A percentile compares a stretch with the other conserved stretches of the same genome.
phyloP scores from a whole-genome alignment of 2,113 vertebrate species.

The Solea senegalensis region DNA sequence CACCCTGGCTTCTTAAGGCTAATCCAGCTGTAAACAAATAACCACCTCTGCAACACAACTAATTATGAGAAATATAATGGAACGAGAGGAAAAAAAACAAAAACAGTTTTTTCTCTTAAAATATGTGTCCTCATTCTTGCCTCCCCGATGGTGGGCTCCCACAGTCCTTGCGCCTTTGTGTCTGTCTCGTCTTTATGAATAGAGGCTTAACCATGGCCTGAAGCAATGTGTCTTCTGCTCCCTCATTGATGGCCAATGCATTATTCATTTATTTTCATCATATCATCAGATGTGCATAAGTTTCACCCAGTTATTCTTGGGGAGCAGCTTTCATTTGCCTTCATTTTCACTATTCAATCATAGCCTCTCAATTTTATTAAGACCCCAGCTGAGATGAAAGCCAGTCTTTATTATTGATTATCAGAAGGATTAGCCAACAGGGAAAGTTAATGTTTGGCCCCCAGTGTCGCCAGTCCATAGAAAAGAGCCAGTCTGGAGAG shows the following conservation, averaged over 20 bases:
- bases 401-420: constrained; percentile 74
- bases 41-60: constrained; percentile 37
- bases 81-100: constrained; percentile 28
- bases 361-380: constrained; percentile 68
- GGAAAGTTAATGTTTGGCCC: constrained; percentile 67
- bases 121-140: constrained; percentile 70
- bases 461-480: constrained; percentile 56
- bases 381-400: constrained; percentile 73
- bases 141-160: constrained; percentile 76
- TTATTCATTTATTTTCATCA: constrained; percentile 84
- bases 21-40: constrained; percentile 58
- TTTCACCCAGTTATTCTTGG: constrained; percentile 66
- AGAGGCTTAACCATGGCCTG: constrained; percentile 81
- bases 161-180: constrained; percentile 80
- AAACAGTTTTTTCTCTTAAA: constrained; percentile 49
- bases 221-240: constrained; percentile 80
- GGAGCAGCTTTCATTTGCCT: constrained; percentile 31
- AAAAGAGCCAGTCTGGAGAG: constrained; percentile 27
- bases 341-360: constrained; percentile 57
- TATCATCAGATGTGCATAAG: constrained; percentile 80
- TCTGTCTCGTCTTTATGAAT: constrained; percentile 80
- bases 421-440: constrained; percentile 71
- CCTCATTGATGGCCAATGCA: constrained; percentile 83
- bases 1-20: constrained; percentile 38
- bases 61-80: constrained; percentile 59